These are phyloP conservation scores for Rhinella marina DNA, from an alignment of 2,797 vertebrate species.

Conservation along the genomic window DNA sequence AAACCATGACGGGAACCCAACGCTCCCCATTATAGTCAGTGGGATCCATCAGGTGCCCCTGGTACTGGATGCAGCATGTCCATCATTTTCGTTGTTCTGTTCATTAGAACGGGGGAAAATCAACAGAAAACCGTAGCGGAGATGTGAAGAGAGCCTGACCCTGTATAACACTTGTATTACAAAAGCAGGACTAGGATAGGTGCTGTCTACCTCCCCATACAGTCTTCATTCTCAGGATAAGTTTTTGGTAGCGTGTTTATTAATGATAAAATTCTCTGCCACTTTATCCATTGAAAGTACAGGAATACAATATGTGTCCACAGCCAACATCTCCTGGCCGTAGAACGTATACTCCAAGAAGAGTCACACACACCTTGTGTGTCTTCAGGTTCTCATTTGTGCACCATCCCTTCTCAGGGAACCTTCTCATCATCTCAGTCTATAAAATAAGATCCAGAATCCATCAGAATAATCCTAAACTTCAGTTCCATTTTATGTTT, in stretches of 20 bases:
- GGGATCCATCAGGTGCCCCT: too few relatives aligned
- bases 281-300: not conserved
- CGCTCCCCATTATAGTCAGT: too few relatives aligned
- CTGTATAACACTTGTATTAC: not conserved
- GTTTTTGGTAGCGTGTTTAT: not conserved
- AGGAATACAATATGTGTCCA: not conserved
- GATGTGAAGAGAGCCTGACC: not conserved
- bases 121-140: too few relatives aligned
- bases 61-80: too few relatives aligned
- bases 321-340: not conserved
- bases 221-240: not conserved
- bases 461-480: not conserved
- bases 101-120: too few relatives aligned
- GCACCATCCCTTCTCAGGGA: not conserved
- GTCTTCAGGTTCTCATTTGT: not conserved
- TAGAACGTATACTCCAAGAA: not conserved
- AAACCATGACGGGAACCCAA: too few relatives aligned
- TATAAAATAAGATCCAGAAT: not conserved
- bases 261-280: not conserved
- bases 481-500: not conserved
- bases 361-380: not conserved
- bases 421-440: not conserved
- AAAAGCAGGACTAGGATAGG: not conserved
- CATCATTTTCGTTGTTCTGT: too few relatives aligned
- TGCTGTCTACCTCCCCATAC: not conserved